These are phyloP conservation scores for Meloe dianella DNA, from an alignment of 2,888 invertebrate genomes.

Conservation along the genomic window DNA sequence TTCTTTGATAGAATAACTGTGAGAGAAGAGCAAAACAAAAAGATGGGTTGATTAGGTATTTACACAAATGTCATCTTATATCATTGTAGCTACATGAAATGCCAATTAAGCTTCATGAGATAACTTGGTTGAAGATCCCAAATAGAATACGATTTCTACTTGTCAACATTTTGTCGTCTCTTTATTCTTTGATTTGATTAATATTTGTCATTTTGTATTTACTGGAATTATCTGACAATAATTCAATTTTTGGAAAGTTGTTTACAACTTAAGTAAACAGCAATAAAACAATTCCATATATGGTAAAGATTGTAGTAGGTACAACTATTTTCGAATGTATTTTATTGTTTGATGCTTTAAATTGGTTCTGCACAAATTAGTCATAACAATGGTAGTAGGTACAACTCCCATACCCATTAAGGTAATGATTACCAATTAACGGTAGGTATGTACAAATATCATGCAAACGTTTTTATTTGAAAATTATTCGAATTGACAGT, in stretches of 20 bases:
- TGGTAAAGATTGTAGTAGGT: background rate
- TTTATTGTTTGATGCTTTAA: constrained; percentile 32
- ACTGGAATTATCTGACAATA: too few species aligned
- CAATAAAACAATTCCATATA: background rate
- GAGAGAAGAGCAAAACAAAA: background rate
- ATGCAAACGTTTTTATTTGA: constrained; percentile 19
- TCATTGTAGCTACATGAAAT: background rate
- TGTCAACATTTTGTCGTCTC: background rate
- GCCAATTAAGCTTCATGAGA: background rate
- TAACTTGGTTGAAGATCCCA: background rate
- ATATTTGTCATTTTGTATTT: background rate
- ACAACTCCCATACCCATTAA: constrained; percentile 41
- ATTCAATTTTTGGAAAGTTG: background rate
- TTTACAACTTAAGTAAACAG: too few species aligned
- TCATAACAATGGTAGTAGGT: constrained; percentile 44
- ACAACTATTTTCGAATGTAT: background rate
- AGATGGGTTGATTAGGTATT: background rate
- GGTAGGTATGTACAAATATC: constrained; percentile 42
- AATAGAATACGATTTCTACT: background rate
- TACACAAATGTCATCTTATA: background rate
- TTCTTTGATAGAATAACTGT: background rate
- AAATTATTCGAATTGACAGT: constrained; percentile 1
- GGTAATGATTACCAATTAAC: constrained; percentile 48
- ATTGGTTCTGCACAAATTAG: constrained; percentile 47
- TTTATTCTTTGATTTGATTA: background rate